These are phyloP conservation scores for Colistium nudipinnis DNA, from an alignment of 2,113 vertebrate genomes.

Conservation along the genomic window DNA sequence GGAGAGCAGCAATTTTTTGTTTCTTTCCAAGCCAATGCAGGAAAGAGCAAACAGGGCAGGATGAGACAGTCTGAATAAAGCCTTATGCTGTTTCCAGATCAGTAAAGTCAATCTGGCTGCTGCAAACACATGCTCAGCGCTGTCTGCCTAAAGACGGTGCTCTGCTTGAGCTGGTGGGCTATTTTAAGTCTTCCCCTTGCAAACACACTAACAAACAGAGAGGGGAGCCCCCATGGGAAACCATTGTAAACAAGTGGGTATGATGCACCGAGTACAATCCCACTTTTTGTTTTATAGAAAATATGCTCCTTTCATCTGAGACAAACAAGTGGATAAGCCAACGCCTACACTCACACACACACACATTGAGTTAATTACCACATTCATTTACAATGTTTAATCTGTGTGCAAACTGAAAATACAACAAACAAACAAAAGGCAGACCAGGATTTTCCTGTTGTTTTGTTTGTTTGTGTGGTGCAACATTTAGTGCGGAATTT, in stretches of 20 bases:
- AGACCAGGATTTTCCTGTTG: slow-evolving; percentile 70
- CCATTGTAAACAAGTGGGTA: slow-evolving; percentile 80
- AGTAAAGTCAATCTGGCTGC: slow-evolving; percentile 45
- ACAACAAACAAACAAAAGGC: slow-evolving; percentile 81
- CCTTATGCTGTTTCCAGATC: slow-evolving; percentile 37
- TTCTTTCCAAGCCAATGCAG: slow-evolving; percentile 25
- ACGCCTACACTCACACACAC: slow-evolving; percentile 66
- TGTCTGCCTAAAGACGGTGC: slow-evolving; percentile 66
- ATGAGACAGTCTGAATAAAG: slow-evolving; percentile 43
- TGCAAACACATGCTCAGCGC: slow-evolving; percentile 38
- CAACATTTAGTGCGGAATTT: slow-evolving; percentile 69
- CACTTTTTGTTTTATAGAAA: slow-evolving; percentile 78
- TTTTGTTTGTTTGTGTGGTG: slow-evolving; percentile 72
- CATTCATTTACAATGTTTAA: slow-evolving; percentile 81
- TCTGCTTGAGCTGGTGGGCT: slow-evolving; percentile 66
- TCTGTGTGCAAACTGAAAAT: slow-evolving; percentile 74
- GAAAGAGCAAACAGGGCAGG: slow-evolving; percentile 56
- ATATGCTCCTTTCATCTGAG: slow-evolving; percentile 82
- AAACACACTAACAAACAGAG: slow-evolving; percentile 75
- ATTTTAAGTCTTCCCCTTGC: slow-evolving; percentile 77
- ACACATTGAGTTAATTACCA: slow-evolving; percentile 76
- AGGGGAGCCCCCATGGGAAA: slow-evolving; percentile 68
- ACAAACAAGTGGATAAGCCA: slow-evolving; percentile 78
- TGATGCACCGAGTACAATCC: slow-evolving; percentile 71
- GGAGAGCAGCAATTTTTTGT: background rate